Percentiles rank a stretch among this genome's conserved stretches.
phyloP scores from a whole-genome alignment of 2,113 vertebrate genomes.

The Hymenochirus boettgeri region DNA sequence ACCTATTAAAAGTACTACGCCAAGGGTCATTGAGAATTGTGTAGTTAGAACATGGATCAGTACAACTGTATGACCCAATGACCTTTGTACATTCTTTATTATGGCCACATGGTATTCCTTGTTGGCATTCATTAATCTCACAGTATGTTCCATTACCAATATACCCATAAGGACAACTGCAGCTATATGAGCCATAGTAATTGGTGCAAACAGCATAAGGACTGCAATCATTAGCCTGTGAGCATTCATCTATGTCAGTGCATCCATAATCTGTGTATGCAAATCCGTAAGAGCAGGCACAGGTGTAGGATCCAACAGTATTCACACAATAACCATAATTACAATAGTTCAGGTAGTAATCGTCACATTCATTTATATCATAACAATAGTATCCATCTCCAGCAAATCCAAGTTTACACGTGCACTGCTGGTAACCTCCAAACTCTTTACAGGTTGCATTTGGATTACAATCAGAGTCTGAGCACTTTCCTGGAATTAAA shows the following conservation, averaged over 20 bases:
- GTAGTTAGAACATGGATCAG: constrained; percentile 51
- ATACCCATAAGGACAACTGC: constrained; percentile 44
- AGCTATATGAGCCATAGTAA: constrained; percentile 41
- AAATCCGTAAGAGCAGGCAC: constrained; percentile 18
- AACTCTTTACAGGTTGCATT: constrained; percentile 30
- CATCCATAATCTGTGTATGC: constrained; percentile 26
- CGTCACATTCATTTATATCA: constrained; percentile 46
- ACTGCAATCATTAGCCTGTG: constrained; percentile 39
- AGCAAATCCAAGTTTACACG: constrained; percentile 45
- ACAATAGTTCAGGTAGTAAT: background rate
- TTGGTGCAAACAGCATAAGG: constrained; percentile 48
- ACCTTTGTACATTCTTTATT: constrained; percentile 13
- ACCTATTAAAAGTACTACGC: background rate
- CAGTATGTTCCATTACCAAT: constrained; percentile 39
- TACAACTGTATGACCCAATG: constrained; percentile 15
- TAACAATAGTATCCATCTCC: constrained; percentile 40
- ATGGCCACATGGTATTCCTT: background rate
- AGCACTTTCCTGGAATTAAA: background rate
- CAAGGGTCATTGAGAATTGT: constrained; percentile 33
- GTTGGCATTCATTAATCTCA: background rate
- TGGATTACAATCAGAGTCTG: constrained; percentile 42
- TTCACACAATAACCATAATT: constrained; percentile 41
- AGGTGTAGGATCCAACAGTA: constrained; percentile 26
- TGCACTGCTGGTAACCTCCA: constrained; percentile 24
- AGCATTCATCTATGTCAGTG: constrained; percentile 45